phyloP scores from a whole-genome alignment of 2,797 vertebrate species.

The Cygnus olor region DNA sequence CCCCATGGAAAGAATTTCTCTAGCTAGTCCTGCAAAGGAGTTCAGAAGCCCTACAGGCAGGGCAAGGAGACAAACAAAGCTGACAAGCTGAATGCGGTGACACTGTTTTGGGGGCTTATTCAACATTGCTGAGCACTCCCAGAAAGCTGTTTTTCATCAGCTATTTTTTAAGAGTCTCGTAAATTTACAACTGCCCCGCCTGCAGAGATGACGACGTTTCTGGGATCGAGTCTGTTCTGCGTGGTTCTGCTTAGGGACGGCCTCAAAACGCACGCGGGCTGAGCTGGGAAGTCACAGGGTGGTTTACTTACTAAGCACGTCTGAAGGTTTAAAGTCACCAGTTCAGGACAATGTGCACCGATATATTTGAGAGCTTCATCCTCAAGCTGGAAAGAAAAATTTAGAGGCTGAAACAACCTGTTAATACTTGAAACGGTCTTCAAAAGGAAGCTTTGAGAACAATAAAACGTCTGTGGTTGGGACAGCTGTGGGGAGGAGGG shows the following conservation, averaged over 20 bases:
- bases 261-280: neutral
- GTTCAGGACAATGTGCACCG: slow-evolving; percentile 92
- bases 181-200: neutral
- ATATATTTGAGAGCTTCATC: slow-evolving; percentile 97
- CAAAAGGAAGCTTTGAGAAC: neutral
- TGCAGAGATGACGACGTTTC: accelerated
- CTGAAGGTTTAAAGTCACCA: slow-evolving; percentile 95
- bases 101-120: neutral
- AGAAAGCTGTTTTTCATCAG: neutral
- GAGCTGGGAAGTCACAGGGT: neutral
- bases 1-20: neutral
- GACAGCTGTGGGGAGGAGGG: neutral
- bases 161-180: neutral
- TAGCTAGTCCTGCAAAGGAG: neutral
- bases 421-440: neutral
- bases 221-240: neutral
- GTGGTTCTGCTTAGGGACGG: neutral
- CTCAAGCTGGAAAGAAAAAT: slow-evolving; percentile 84
- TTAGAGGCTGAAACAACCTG: neutral
- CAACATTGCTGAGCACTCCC: neutral
- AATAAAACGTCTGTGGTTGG: neutral
- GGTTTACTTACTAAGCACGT: slow-evolving; percentile 90
- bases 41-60: neutral
- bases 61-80: neutral
- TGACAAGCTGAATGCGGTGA: neutral